Percentiles rank a stretch among this genome's conserved stretches.
These are phyloP conservation scores for Bilobella aurantiaca DNA, from an alignment of 1,140 invertebrate species.

Conservation along the genomic window DNA sequence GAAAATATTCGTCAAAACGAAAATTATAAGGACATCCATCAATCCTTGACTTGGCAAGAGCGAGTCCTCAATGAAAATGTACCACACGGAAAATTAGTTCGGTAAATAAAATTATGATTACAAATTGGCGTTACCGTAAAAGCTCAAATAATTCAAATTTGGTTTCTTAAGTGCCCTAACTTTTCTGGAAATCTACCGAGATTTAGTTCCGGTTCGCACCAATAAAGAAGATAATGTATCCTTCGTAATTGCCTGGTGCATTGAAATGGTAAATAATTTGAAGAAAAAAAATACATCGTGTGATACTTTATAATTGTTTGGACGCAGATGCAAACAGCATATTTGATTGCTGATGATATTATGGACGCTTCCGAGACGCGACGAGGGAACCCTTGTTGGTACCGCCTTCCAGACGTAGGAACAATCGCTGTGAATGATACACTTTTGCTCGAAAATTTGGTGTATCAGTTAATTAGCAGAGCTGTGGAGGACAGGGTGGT, in stretches of 20 bases:
- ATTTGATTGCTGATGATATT: conserved; percentile 68
- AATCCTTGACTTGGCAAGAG: not conserved
- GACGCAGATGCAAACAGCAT: conserved; percentile 6
- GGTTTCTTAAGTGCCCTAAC: not conserved
- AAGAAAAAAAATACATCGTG: not conserved
- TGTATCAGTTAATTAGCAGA: conserved; percentile 53
- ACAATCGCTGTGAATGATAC: conserved; percentile 73
- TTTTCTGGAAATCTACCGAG: not conserved
- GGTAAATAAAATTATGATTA: conserved; percentile 4
- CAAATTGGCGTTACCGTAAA: too few relatives aligned
- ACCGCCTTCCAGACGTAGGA: conserved; percentile 60
- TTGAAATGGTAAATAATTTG: conserved; percentile 26
- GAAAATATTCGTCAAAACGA: not conserved
- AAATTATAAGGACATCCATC: not conserved
- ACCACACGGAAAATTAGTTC: not conserved
- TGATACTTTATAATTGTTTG: not conserved
- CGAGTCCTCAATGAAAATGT: not conserved
- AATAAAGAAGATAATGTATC: not conserved
- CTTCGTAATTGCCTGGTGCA: conserved; percentile 16
- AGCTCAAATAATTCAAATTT: not conserved
- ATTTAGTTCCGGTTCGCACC: not conserved
- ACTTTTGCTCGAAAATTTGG: conserved; percentile 61
- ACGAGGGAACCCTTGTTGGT: conserved; percentile 81
- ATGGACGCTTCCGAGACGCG: conserved; percentile 73
- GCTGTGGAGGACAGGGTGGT: conserved; percentile 52